Evolutionary conservation across 2,113 vertebrate genomes (phyloP).

Genomic region (Solea solea): DNA sequence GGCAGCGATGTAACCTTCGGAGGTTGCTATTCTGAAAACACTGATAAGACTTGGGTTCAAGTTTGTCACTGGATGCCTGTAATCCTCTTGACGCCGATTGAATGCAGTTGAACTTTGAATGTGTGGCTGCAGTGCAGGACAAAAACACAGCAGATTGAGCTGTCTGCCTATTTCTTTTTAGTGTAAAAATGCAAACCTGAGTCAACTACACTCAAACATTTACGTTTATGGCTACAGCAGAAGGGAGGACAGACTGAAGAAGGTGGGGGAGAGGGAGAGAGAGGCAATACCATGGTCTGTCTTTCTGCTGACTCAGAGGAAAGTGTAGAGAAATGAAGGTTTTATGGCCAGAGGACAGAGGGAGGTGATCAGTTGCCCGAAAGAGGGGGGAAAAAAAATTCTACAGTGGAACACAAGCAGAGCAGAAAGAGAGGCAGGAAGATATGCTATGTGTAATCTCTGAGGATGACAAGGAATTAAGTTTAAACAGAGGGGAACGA

Average conservation of each 20-base stretch:
- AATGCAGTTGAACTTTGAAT: conserved; percentile 18
- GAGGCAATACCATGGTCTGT: conserved; percentile 30
- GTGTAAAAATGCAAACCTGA: background rate
- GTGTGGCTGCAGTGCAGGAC: conserved; percentile 4
- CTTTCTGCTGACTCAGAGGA: conserved; percentile 79
- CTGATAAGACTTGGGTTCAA: background rate
- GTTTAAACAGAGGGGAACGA: background rate
- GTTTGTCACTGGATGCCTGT: conserved; percentile 9
- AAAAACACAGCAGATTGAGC: background rate
- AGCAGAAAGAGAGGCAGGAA: conserved; percentile 7
- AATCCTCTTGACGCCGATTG: conserved; percentile 12
- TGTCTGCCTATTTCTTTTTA: conserved; percentile 8
- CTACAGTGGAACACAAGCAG: conserved; percentile 5
- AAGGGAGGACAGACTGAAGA: conserved; percentile 3
- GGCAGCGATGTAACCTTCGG: background rate
- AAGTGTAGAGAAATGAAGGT: conserved; percentile 71
- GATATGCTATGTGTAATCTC: background rate
- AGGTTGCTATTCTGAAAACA: background rate
- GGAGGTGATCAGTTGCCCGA: conserved; percentile 6
- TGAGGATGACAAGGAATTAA: conserved; percentile 22
- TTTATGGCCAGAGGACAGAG: conserved; percentile 61
- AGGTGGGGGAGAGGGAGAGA: conserved; percentile 13
- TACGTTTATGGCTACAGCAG: background rate
- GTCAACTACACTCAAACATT: background rate
- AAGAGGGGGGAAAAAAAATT: conserved; percentile 8